These are phyloP conservation scores for Limnephilus marmoratus DNA, from an alignment of 2,888 invertebrate genomes.

Conservation along the genomic window DNA sequence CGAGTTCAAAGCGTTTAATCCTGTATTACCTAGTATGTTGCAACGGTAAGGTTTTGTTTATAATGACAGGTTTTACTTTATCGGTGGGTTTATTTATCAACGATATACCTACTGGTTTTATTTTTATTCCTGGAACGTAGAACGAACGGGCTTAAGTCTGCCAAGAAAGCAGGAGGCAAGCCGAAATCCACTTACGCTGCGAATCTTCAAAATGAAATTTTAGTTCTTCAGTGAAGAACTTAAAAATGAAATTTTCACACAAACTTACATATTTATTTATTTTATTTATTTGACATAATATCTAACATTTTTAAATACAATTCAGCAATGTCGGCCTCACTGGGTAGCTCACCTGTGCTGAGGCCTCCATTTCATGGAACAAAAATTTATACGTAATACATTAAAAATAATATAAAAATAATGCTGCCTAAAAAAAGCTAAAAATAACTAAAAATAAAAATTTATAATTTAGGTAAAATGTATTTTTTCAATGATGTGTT, in stretches of 20 bases:
- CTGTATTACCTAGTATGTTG: not conserved
- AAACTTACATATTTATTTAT: not conserved
- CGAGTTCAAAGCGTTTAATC: not conserved
- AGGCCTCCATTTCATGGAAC: no score
- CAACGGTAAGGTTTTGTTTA: not conserved
- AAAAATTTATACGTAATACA: no score
- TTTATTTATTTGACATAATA: no score
- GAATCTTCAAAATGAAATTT: not conserved
- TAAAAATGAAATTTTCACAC: not conserved
- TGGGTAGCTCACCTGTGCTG: no score
- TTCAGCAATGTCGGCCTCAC: no score
- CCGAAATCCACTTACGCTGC: not conserved
- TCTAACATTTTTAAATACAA: no score
- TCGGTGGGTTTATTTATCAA: not conserved
- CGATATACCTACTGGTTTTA: not conserved
- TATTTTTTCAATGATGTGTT: no score
- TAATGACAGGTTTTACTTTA: not conserved
- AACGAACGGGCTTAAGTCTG: not conserved
- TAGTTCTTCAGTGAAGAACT: not conserved
- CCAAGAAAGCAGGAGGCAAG: not conserved
- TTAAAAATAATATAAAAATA: no score
- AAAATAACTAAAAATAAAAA: no score
- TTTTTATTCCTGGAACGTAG: not conserved
- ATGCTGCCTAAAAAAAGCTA: no score
- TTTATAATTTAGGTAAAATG: no score